Base-by-base conservation (phyloP, 1,140 invertebrate genomes). In the Caerostris extrusa region DNA sequence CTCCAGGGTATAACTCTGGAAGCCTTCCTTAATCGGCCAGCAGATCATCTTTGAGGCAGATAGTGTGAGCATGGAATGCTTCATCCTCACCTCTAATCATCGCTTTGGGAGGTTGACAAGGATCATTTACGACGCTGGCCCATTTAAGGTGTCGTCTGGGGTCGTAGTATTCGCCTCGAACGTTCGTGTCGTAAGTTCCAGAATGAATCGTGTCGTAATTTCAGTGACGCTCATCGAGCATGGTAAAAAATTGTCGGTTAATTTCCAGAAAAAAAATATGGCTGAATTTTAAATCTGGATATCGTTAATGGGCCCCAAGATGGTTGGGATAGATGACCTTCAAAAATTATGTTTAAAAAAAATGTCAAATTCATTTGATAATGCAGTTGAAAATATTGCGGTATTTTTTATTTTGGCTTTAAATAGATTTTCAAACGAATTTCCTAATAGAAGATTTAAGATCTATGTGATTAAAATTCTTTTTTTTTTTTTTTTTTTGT, bases 71-170 rank as follows among this genome's bases (percentile, higher is more conserved):
- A 34, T 34, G 69, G 69, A 50, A 77, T 77, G 71, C 34, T 14
- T 77, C 71, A 77, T 77, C 34, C 71, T 53, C 50, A 34, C 71
- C 71, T 53, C 71, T 77, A 77, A 77, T 77, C 71, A 77, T 77
- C 71, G 34, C 71, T 77, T 50, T 12, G 71, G 71, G 71, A 77
- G 71, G 50, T 77, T 19, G 71, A 12, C 50, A 34, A 77, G 71
- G 71, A 77, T 77, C 71, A 77, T 77, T 77, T 77, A 77, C 71
- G 71, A 77, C 71, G 50, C 12, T 77, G 71, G 71, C 34, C 53
- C 71, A 77, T 77, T 77, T 77, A 50, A 77, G 71, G 71, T 50
- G 71, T 50, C 71, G 71, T 50, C 71, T 50, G 5, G 71, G 71
- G 71, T 77, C 71, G 71, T 34, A 34, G 34, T 53, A 77, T 34